Base-by-base conservation (phyloP, 2,797 vertebrate species). In the Halcyon badia region DNA sequence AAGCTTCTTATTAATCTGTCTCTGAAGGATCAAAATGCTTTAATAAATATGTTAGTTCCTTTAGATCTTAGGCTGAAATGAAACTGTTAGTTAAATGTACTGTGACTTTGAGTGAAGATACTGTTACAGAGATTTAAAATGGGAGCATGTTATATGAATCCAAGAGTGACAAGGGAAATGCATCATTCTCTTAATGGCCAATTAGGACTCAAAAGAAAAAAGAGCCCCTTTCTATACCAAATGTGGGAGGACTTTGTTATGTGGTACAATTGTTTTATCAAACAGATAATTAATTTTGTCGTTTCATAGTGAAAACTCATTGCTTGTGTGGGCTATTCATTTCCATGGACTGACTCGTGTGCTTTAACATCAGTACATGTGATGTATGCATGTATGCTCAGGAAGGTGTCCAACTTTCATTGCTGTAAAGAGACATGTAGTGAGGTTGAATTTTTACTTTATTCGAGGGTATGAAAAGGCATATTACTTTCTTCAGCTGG, bases 1-100 rank as follows among this genome's bases (percentile, higher is more conserved):
- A 41, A 79, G 54, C 58, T 91, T 94, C 96, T 96, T 97, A 97
- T 98, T 98, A 97, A 98, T 98, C 97, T 97, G 97, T 96, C 98
- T 98, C 97, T 94, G 33, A 96, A 97, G 97, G 96, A 97, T 96
- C 97, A 95, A 94, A 97, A 97, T 90, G 61, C 94, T 97, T 91
- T 97, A 97, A 98, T 98, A 98, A 98, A 97, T 97, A 96, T 49
- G 77, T 78, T 90, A 52, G 93, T 91, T 97, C 87, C 94, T 92
- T 92, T 87, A 93, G 96, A 95, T 97, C 91, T 91, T 69, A 64
- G 85, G 51, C 82, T 95, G 96, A 86, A 96, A 96, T 75, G 84
- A 79, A 97, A 96, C 72, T 21, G 91, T 96, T 95, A 95, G 92
- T 94, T 95, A 96, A 97, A 95, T 65, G 92, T 87, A 42, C 73